Evolutionary conservation across 2,113 vertebrate genomes (phyloP).

Genomic region (Centropus unirufus): DNA sequence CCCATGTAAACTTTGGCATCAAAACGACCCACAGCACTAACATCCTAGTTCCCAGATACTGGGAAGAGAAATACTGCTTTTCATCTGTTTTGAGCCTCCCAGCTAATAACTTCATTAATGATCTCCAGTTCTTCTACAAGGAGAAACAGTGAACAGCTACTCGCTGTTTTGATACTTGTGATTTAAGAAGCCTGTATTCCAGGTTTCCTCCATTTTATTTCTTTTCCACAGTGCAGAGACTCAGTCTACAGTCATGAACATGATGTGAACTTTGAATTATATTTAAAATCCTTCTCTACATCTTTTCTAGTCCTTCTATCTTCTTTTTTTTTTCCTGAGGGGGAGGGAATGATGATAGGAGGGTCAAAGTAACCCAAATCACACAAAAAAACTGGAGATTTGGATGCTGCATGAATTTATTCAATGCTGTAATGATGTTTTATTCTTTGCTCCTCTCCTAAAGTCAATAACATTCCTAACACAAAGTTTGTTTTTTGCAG

Average conservation of each 20-base stretch:
- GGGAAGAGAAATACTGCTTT: not conserved
- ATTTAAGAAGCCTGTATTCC: not conserved
- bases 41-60: not conserved
- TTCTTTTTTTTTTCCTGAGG: not conserved
- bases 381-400: not conserved
- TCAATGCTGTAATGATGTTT: not conserved
- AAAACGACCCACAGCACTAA: not conserved
- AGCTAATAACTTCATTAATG: not conserved
- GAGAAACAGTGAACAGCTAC: not conserved
- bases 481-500: not conserved
- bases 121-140: not conserved
- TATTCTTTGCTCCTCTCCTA: not conserved
- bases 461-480: constrained; percentile 12
- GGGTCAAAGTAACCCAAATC: not conserved
- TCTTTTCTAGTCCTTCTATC: not conserved
- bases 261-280: not conserved
- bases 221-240: not conserved
- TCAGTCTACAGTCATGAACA: not conserved
- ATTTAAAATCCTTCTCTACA: not conserved
- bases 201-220: not conserved
- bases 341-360: not conserved
- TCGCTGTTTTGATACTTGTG: not conserved
- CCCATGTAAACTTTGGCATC: not conserved
- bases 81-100: not conserved
- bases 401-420: not conserved